Evolutionary conservation across 2,113 vertebrate genomes (phyloP), one percentile per base, ranked within the genome.

Genomic region (Ramphastos sulfuratus): DNA sequence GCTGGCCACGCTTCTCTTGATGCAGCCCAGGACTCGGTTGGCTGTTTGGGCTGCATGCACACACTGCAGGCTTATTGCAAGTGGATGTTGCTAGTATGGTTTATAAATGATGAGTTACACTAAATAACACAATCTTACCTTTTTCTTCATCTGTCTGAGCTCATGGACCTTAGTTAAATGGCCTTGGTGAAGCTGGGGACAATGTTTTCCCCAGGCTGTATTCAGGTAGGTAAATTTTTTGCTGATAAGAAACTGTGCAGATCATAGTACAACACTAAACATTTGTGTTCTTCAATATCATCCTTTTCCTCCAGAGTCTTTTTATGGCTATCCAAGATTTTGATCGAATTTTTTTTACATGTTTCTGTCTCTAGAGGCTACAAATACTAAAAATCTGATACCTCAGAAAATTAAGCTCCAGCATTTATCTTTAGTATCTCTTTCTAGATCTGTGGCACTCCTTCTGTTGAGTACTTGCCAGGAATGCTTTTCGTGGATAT

Each of bases 381-480:
- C 28, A 71, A 58, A 93, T 83, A 87, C 84, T 64, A 67, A 84
- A 96, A 95, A 93, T 64, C 54, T 92, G 88, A 64, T 95, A 73
- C 48, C 33, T 80, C 25, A 80, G 82, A 94, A 94, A 95, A 97
- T 93, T 95, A 90, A 89, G 55, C 21, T 89, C 75, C 61, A 86
- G 35, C 85, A 93, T 96, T 93, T 71, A 42, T 86, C 81, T 95
- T 91, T 27, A 37, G 15, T 96, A 96, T 96, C 87, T 84, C 30
- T 67, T 92, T 82, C 44, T 85, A 63, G 50, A 95, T 95, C 94
- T 86, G 70, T 95, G 81, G 67, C 90, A 89, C 89, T 96, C 66
- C 91, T 72, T 95, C 81, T 87, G 48, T 54, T 93, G 54, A 82
- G 20, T 70, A 63, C 52, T 94, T 95, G 82, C 87, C 83, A 96